A percentile compares a stretch with the other conserved stretches of the same genome.
phyloP scores from a whole-genome alignment of 2,797 vertebrate species.

The Coranthus polyacanthus region DNA sequence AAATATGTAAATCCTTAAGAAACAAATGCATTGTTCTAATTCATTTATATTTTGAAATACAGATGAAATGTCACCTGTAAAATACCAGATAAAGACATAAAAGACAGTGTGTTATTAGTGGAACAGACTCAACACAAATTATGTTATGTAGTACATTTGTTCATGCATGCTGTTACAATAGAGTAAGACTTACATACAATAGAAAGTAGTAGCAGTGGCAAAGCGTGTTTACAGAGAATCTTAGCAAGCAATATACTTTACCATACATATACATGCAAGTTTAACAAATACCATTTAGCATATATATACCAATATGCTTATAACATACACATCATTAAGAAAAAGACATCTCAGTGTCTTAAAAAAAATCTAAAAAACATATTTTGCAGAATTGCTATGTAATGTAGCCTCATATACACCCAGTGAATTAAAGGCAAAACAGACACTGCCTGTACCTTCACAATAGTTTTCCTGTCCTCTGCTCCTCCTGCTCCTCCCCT shows the following conservation, averaged over 20 bases:
- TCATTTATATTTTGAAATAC: not conserved
- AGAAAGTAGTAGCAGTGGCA: slow-evolving; percentile 1
- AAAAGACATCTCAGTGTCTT: not conserved
- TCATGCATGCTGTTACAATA: slow-evolving; percentile 10
- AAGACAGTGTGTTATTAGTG: not conserved
- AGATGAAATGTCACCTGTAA: slow-evolving; percentile 9
- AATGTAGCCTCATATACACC: not conserved
- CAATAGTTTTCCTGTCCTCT: slow-evolving; percentile 49
- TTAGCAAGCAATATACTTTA: not conserved
- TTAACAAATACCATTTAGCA: not conserved
- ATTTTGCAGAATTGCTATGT: no score
- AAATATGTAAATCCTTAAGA: slow-evolving; percentile 10
- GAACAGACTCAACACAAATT: not conserved
- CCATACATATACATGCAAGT: not conserved
- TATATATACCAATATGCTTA: not conserved
- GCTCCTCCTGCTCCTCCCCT: slow-evolving; percentile 63
- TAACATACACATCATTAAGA: not conserved
- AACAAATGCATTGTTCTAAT: not conserved
- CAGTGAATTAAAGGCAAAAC: not conserved
- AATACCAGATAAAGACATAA: not conserved
- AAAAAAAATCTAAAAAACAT: not conserved
- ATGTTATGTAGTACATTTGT: not conserved
- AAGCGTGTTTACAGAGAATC: slow-evolving; percentile 4
- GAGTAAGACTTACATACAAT: slow-evolving; percentile 6
- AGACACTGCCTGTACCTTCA: slow-evolving; percentile 68